Evolutionary conservation across 2,888 invertebrate species (phyloP), one percentile per base, ranked within the genome.

Genomic region (Podotricha telesiphe): DNA sequence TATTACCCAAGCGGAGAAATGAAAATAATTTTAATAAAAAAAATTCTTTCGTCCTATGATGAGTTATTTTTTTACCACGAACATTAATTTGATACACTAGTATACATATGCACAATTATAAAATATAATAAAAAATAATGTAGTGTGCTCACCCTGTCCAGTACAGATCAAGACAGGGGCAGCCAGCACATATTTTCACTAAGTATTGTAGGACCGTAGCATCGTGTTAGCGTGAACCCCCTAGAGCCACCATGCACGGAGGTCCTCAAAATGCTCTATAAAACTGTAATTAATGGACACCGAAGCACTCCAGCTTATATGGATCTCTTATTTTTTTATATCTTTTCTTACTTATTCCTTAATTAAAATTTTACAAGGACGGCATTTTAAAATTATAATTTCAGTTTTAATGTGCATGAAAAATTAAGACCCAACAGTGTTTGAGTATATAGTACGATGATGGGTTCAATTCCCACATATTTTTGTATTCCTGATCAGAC

Each of bases 241-340:
- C 59, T 59, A 71, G 69, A 74, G 67, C 64, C 69, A 47, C 62
- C 28, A 45, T 62, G 67, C 59, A 61, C 71, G 65, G 71, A 45
- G 63, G 63, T 61, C 72, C 63, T 48, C 69, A 69, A 73, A 74
- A 72, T 64, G 74, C 70, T 68, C 67, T 68, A 81, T 82, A 80
- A 79, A 76, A 76, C 75, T 77, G 77, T 80, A 84, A 83, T 85
- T 82, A 84, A 82, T 79, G 78, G 76, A 73, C 65, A 56, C 68
- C 68, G 59, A 72, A 75, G 75, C 69, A 73, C 79, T 77, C 73
- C 72, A 69, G 76, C 76, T 78, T 80, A 78, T 83, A 81, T 80
- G 78, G 77, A 82, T 81, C 79, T 76, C 72, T 76, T 80, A 77
- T 82, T 82, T 81, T 28, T 78, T 76, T 75, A 34, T 34, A 55